Evolutionary conservation across 2,113 vertebrate species (phyloP).

Genomic region (Gila orcuttii): DNA sequence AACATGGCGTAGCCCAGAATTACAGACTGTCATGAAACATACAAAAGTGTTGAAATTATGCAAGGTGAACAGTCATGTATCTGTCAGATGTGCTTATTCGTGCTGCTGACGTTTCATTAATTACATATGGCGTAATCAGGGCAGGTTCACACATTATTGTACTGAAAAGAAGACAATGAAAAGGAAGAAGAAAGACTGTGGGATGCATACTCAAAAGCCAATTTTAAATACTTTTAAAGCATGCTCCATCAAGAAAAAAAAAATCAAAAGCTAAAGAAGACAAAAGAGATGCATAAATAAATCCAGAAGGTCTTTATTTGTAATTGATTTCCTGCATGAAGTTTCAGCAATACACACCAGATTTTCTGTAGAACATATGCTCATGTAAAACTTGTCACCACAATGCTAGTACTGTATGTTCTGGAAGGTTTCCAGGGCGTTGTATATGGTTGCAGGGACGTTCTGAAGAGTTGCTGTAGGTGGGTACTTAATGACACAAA

Average conservation of each 20-base stretch:
- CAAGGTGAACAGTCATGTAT: slow-evolving; percentile 51
- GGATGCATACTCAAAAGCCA: not conserved
- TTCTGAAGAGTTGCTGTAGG: not conserved
- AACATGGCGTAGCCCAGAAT: slow-evolving; percentile 38
- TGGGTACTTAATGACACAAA: not conserved
- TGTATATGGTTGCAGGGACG: not conserved
- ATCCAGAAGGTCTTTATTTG: not conserved
- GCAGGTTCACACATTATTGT: slow-evolving; percentile 42
- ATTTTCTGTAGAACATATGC: not conserved
- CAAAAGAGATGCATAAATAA: slow-evolving; percentile 6
- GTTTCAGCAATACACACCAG: not conserved
- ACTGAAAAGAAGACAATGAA: slow-evolving; percentile 3
- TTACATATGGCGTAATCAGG: slow-evolving; percentile 60
- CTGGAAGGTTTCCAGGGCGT: not conserved
- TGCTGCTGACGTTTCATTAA: slow-evolving; percentile 49
- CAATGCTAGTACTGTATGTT: not conserved
- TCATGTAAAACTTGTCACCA: not conserved
- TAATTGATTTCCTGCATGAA: slow-evolving; percentile 6
- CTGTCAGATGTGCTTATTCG: slow-evolving; percentile 50
- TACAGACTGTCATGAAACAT: slow-evolving; percentile 47
- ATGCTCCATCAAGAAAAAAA: not conserved
- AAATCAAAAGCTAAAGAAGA: not conserved
- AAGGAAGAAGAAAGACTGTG: not conserved
- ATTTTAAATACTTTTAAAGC: not conserved
- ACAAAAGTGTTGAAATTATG: slow-evolving; percentile 46